phyloP scores from a whole-genome alignment of 35 echinoderm and acorn worm genomes.

The Amphiura filiformis region DNA sequence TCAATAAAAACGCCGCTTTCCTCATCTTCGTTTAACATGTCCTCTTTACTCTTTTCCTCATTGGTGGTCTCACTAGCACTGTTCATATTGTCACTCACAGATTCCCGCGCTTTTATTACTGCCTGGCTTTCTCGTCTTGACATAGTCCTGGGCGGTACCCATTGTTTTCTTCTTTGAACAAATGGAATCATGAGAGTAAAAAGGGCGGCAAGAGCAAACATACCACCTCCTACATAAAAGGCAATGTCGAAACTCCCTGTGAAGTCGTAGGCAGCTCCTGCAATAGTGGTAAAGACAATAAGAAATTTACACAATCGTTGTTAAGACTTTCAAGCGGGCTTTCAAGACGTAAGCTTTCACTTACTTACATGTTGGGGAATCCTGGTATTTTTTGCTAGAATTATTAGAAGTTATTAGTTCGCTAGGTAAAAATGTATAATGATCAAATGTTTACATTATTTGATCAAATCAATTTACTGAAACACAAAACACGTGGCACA shows the following conservation, averaged over 20 bases:
- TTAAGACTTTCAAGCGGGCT: not conserved
- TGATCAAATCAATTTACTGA: too few species aligned
- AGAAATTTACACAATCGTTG: not conserved
- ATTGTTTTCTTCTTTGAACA: conserved; percentile 57
- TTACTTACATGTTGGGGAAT: too few species aligned
- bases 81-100: conserved; percentile 9
- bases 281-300: not conserved
- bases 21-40: not conserved
- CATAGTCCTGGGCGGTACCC: conserved; percentile 54
- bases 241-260: conserved; percentile 83
- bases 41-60: not conserved
- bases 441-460: too few species aligned
- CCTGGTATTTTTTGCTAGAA: too few species aligned
- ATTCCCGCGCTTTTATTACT: not conserved
- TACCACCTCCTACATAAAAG: conserved; percentile 80
- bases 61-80: not conserved
- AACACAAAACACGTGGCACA: too few species aligned
- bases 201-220: conserved; percentile 53
- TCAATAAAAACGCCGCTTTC: not conserved
- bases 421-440: too few species aligned
- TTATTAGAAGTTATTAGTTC: too few species aligned
- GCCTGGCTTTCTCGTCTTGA: conserved; percentile 28
- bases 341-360: too few species aligned
- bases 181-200: conserved; percentile 60
- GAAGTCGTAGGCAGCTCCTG: conserved; percentile 82